Conservation (phyloP, 1,140 invertebrate species). For the Aphidius ervi region DNA sequence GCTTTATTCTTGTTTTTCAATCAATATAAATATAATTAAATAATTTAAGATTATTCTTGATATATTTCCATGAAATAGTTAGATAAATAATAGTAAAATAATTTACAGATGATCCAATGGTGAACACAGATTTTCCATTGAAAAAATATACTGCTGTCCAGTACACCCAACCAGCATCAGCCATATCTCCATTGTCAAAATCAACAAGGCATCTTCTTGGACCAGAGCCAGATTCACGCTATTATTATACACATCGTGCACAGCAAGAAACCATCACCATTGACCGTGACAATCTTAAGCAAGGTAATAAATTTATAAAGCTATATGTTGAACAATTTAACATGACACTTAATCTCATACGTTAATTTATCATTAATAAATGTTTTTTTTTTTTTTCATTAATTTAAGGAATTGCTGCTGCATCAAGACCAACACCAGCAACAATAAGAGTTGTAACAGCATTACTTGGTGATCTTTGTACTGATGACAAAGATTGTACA, state of each 20-base stretch:
- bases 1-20: too few species aligned
- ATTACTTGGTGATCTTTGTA: slow-evolving; percentile 72
- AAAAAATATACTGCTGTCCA: slow-evolving; percentile 72
- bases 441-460: slow-evolving; percentile 68
- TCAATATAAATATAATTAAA: too few species aligned
- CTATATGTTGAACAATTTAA: too few species aligned
- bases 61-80: too few species aligned
- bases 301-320: slow-evolving; percentile 37
- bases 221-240: slow-evolving; percentile 66
- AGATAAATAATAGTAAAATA: background rate
- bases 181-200: slow-evolving; percentile 70
- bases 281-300: slow-evolving; percentile 54
- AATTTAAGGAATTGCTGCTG: slow-evolving; percentile 42
- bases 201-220: slow-evolving; percentile 74
- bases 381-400: slow-evolving; percentile 11
- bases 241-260: slow-evolving; percentile 62
- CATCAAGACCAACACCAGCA: slow-evolving; percentile 62
- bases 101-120: slow-evolving; percentile 49
- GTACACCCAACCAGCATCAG: slow-evolving; percentile 74
- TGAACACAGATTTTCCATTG: slow-evolving; percentile 67
- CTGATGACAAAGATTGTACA: slow-evolving; percentile 67
- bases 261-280: slow-evolving; percentile 61
- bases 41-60: too few species aligned
- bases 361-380: too few species aligned
- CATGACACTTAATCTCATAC: too few species aligned